Percentiles rank a stretch among this genome's conserved stretches.
Evolutionary conservation across 2,888 invertebrate species (phyloP).

Genomic region (Ophraella communa): DNA sequence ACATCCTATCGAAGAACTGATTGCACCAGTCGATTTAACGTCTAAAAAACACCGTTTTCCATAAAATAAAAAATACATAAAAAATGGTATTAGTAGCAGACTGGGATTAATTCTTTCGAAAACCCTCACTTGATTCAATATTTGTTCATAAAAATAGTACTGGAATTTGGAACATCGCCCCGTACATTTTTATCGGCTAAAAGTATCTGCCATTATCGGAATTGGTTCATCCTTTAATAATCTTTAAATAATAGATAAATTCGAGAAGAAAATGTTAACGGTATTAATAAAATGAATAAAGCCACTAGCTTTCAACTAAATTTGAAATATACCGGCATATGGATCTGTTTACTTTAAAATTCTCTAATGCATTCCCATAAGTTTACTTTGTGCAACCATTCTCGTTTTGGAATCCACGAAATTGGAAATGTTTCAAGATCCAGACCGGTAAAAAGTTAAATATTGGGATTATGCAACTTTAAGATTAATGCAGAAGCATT

Average conservation of each 20-base stretch:
- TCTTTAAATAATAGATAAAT: not conserved
- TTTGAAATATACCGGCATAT: conserved; percentile 3
- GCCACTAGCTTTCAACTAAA: not conserved
- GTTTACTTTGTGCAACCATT: not conserved
- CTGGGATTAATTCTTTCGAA: too few species aligned
- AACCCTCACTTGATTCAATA: too few species aligned
- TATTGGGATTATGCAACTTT: not conserved
- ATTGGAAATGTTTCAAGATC: not conserved
- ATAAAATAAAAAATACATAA: too few species aligned
- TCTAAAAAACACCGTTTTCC: too few species aligned
- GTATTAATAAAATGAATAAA: not conserved
- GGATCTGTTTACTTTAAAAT: conserved; percentile 1
- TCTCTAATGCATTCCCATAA: conserved; percentile 7
- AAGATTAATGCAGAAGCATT: not conserved
- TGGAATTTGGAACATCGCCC: too few species aligned
- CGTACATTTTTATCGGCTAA: not conserved
- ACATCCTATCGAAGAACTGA: too few species aligned
- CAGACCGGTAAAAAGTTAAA: not conserved
- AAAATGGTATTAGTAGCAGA: too few species aligned
- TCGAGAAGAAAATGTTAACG: not conserved
- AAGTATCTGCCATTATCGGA: not conserved
- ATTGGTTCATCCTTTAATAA: not conserved
- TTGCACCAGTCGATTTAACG: too few species aligned
- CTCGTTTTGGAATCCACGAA: not conserved
- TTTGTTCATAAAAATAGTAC: too few species aligned